Evolutionary conservation across 2,797 vertebrate genomes (phyloP), one percentile per base, ranked within the genome.

Genomic region (Etheostoma nigrum): DNA sequence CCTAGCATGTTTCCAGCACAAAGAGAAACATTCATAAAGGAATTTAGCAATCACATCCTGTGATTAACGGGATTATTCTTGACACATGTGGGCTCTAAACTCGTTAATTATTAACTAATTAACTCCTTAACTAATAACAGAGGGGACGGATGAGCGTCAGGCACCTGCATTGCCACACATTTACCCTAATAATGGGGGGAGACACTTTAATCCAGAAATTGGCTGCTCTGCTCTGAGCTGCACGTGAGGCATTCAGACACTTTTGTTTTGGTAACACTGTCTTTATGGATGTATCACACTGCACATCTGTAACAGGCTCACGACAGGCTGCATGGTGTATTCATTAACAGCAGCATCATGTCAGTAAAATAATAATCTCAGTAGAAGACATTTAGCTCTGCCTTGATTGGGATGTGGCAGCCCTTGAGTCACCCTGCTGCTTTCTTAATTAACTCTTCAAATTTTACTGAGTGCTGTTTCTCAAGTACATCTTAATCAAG

Each of bases 161-260:
- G 47, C 84, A 86, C 83, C 88, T 88, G 84, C 86, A 52, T 42
- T 15, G 13, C 19, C 18, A 2, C 77, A 66, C 76, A 27, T 74
- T 79, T 64, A 33, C 11, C 64, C 51, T 62, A 40, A 83, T 78
- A 68, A 81, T 19, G 12, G 47, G 64, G 6, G 52, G 53, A 74
- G 42, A 1, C 15, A 51, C 71, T 65, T 79, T 62, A 81, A 79
- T 83, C 68, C 73, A 72, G 64, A 53, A 59, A 53, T 27, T n/a
- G 47, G 72, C 81, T 65, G 62, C 61, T 60, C 27, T 40, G 21
- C 47, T 55, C 55, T 2, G 63, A 60, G 63, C 62, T 40, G 21
- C 19, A 36, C 18, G 8, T 19, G 25, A 18, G 2, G 25, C 49
- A 68, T 72, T 83, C 19, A 67, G 53, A 16, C n/a, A 44, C 75